A percentile compares a stretch with the other conserved stretches of the same genome.
These are phyloP conservation scores for Rhinoderma darwinii DNA, from an alignment of 2,113 vertebrate genomes.

Conservation along the genomic window DNA sequence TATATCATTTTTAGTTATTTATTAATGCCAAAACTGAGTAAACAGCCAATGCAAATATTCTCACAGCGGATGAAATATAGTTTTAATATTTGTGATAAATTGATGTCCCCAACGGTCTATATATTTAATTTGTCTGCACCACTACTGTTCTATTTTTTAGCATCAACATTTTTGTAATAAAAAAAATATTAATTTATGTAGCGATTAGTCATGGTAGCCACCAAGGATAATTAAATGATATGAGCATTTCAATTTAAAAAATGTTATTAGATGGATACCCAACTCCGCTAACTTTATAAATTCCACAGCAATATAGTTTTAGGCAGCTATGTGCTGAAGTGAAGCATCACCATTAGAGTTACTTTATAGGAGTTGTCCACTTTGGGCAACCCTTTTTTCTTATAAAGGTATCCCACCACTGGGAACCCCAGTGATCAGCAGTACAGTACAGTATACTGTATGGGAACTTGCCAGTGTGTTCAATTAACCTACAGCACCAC, in stretches of 20 bases:
- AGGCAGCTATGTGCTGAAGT: neutral
- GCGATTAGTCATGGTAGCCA: neutral
- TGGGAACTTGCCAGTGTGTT: neutral
- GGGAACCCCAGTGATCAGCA: neutral
- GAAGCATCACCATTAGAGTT: neutral
- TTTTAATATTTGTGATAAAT: constrained; percentile 22
- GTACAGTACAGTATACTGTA: too few relatives aligned
- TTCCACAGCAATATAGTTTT: neutral
- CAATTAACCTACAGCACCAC: too few relatives aligned
- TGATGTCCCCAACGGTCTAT: neutral
- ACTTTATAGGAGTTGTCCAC: neutral
- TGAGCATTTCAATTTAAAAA: neutral
- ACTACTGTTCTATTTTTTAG: neutral
- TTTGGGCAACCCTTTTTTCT: neutral
- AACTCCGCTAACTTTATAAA: neutral
- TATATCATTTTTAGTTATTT: constrained; percentile 16
- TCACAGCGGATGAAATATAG: constrained; percentile 20
- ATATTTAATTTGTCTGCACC: constrained; percentile 1
- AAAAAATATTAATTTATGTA: constrained; percentile 24
- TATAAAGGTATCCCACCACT: neutral
- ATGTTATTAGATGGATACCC: neutral
- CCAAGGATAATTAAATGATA: constrained; percentile 22
- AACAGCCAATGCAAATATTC: constrained; percentile 23
- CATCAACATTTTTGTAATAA: constrained; percentile 10
- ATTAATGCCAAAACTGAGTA: neutral